These are phyloP conservation scores for Drosophila equinoxialis DNA, from an alignment of 1,140 invertebrate genomes.

Conservation along the genomic window DNA sequence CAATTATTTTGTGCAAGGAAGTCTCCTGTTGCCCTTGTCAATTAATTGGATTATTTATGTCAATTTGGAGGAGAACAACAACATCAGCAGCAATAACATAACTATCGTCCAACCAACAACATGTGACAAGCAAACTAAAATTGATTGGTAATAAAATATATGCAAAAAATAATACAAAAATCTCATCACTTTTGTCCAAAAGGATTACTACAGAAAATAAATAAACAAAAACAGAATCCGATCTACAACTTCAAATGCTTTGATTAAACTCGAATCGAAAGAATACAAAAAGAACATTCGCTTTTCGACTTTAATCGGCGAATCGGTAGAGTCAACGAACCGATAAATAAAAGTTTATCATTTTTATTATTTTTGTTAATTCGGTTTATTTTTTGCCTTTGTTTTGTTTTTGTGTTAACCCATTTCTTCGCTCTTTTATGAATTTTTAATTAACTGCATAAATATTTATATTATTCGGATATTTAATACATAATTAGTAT, in stretches of 20 bases:
- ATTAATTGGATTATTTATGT: slow-evolving; percentile 79
- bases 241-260: slow-evolving; percentile 20
- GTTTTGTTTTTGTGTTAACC: too few relatives aligned
- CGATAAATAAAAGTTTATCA: slow-evolving; percentile 51
- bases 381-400: neutral
- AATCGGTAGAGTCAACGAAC: slow-evolving; percentile 42
- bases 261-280: neutral
- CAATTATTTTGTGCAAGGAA: slow-evolving; percentile 66
- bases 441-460: slow-evolving; percentile 64
- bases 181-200: neutral
- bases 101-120: neutral
- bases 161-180: too few relatives aligned
- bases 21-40: slow-evolving; percentile 61
- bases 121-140: neutral
- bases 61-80: slow-evolving; percentile 66
- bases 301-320: slow-evolving; percentile 40
- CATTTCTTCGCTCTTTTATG: slow-evolving; percentile 14
- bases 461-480: slow-evolving; percentile 56
- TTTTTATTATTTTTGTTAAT: neutral
- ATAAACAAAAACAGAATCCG: neutral
- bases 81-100: neutral
- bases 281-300: slow-evolving; percentile 27
- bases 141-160: too few relatives aligned
- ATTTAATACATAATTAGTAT: slow-evolving; percentile 62
- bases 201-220: neutral